Percentiles rank a stretch among this genome's conserved stretches.
phyloP scores from a whole-genome alignment of 1,140 invertebrate genomes.

The Drosophila lowei region DNA sequence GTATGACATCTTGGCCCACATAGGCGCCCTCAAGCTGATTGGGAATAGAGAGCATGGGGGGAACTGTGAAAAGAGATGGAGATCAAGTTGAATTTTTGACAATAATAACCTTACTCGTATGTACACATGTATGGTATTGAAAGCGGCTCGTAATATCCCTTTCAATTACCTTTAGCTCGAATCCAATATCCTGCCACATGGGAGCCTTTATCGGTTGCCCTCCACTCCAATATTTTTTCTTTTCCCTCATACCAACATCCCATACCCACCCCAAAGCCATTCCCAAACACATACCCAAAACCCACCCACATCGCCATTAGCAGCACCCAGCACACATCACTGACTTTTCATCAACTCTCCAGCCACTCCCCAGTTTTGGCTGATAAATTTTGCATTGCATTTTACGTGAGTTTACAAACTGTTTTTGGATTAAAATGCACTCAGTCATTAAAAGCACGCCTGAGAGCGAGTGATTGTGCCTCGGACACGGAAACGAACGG shows the following conservation, averaged over 20 bases:
- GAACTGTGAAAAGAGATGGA: conserved; percentile 85
- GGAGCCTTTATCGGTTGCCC: too few species aligned
- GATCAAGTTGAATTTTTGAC: background rate
- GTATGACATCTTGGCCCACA: conserved; percentile 90
- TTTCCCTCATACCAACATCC: background rate
- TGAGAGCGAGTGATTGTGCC: conserved; percentile 70
- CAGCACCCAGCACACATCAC: conserved; percentile 4
- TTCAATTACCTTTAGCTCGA: background rate
- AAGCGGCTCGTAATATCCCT: background rate
- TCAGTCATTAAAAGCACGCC: conserved; percentile 78
- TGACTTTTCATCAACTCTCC: conserved; percentile 37
- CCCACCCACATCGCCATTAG: background rate
- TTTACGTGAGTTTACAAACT: conserved; percentile 79
- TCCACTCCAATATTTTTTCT: conserved; percentile 17
- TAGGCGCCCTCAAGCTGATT: conserved; percentile 93
- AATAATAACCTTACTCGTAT: too few species aligned
- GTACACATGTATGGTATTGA: too few species aligned
- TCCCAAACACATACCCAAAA: background rate
- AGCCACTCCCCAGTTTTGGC: conserved; percentile 4
- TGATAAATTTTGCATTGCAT: conserved; percentile 57
- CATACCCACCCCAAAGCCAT: background rate
- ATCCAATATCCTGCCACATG: conserved; percentile 4
- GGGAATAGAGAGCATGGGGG: conserved; percentile 93
- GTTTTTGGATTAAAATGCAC: conserved; percentile 81
- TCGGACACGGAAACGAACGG: conserved; percentile 5